Conservation (phyloP, 2,113 vertebrate species). For the Cromileptes altivelis region DNA sequence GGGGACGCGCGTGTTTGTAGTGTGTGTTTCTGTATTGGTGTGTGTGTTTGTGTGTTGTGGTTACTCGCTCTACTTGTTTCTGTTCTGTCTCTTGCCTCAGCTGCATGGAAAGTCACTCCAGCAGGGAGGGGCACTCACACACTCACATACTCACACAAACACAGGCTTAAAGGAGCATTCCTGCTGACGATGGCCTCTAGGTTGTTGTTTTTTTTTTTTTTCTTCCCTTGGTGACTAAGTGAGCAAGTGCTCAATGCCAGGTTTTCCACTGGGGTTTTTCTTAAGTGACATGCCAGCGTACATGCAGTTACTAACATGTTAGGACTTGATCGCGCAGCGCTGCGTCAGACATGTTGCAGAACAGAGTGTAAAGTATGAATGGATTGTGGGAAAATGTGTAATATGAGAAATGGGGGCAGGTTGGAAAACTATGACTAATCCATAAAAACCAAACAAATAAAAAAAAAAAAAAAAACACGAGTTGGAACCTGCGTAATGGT, state of each 20-base stretch:
- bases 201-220: constrained; percentile 23
- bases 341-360: constrained; percentile 9
- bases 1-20: constrained; percentile 27
- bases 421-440: neutral
- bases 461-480: no score
- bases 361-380: neutral
- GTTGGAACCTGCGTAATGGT: no score
- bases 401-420: constrained; percentile 8
- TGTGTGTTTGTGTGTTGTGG: constrained; percentile 39
- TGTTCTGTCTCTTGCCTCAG: constrained; percentile 39
- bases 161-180: constrained; percentile 31
- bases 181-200: constrained; percentile 24
- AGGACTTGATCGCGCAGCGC: neutral
- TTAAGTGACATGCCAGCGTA: constrained; percentile 11
- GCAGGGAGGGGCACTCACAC: constrained; percentile 59
- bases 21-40: neutral
- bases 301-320: constrained; percentile 38
- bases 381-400: constrained; percentile 42
- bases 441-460: neutral
- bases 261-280: constrained; percentile 54
- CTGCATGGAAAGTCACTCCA: constrained; percentile 60
- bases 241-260: constrained; percentile 37
- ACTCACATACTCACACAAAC: constrained; percentile 33
- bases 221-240: constrained; percentile 52
- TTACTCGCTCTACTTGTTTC: constrained; percentile 46